Evolutionary conservation across 2,797 vertebrate genomes (phyloP).

Genomic region (Bradypodion ventrale): DNA sequence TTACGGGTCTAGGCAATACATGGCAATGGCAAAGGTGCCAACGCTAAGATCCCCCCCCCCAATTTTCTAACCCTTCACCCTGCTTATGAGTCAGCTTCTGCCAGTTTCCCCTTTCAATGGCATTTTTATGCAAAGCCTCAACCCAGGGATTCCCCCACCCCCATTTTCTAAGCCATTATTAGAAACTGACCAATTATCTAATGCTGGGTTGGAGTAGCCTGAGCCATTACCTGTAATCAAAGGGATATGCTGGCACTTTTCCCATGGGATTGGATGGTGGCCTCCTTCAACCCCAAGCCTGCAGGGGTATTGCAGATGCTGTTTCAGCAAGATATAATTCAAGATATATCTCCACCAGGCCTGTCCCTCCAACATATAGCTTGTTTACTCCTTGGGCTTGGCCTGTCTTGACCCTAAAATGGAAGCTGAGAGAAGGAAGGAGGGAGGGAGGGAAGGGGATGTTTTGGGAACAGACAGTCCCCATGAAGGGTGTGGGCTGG

Average conservation of each 20-base stretch:
- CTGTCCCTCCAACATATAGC: slow-evolving; percentile 8
- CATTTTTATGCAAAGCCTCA: not conserved
- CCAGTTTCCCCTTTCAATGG: not conserved
- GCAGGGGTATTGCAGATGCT: slow-evolving; percentile 2
- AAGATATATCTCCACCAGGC: not conserved
- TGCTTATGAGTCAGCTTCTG: not conserved
- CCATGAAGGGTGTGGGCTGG: slow-evolving; percentile 7
- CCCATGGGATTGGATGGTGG: not conserved
- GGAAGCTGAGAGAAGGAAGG: slow-evolving; percentile 46
- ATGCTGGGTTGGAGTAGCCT: not conserved
- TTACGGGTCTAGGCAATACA: not conserved
- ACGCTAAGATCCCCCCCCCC: not conserved
- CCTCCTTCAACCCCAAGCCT: not conserved
- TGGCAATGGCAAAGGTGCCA: not conserved
- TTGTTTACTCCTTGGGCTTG: slow-evolving; percentile 42
- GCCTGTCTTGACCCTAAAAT: slow-evolving; percentile 35
- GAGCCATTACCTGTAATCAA: not conserved
- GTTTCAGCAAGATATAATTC: slow-evolving; percentile 8
- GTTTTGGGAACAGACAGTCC: slow-evolving; percentile 66
- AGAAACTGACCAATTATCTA: not conserved
- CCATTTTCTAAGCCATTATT: not conserved
- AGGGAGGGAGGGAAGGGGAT: slow-evolving; percentile 77
- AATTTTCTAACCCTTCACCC: not conserved
- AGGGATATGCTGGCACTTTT: not conserved
- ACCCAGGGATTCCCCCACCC: not conserved